Base-by-base conservation (phyloP, 1,140 invertebrate species). In the Pseudomyrmex cubaensis region DNA sequence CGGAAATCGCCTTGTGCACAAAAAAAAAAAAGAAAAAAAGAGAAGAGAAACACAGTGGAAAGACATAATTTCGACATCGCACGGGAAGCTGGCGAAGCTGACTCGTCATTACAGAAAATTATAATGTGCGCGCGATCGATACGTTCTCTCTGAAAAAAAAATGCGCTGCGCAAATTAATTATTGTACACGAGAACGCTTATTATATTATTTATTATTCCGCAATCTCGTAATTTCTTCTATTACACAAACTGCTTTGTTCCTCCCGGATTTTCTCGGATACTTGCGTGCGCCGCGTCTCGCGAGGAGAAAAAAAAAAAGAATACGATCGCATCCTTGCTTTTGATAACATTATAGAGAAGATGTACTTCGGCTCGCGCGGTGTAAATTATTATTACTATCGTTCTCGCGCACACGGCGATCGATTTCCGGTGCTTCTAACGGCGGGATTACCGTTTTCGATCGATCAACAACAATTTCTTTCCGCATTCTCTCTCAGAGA, bases 21-120 rank as follows among this genome's bases (percentile, higher is more conserved):
- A 50, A 15, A 48, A 25, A 44, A n/a, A 44, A 50, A 15, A 48
- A 25, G 3, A 63, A 15, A 69, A 25, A 70, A 44, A 83, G 25
- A 54, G 48, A 44, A 52, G 44, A 70, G 50, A 20, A 56, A 82
- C 22, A 35, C 61, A 67, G 57, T 17, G n/a, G 22, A 17, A 56
- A 57, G 61, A 50, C 61, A 25, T 25, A 46, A 83, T 70, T 52
- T 80, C 76, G 76, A 80, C 67, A 80, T 78, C 66, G 54, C 64
- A 44, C 76, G 44, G 35, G 10, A 78, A 70, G 46, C 35, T 7
- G 35, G 5, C 15, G 8, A 57, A 46, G 35, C 35, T 35, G 52
- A 46, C 52, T 69, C 52, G 62, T 80, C 44, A 50, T 80, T 72
- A 35, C 35, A 20, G 76, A 70, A 70, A 80, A 80, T 80, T 80